A percentile compares a stretch with the other conserved stretches of the same genome.
Evolutionary conservation across 2,113 vertebrate species (phyloP).

Genomic region (Trichechus manatus): DNA sequence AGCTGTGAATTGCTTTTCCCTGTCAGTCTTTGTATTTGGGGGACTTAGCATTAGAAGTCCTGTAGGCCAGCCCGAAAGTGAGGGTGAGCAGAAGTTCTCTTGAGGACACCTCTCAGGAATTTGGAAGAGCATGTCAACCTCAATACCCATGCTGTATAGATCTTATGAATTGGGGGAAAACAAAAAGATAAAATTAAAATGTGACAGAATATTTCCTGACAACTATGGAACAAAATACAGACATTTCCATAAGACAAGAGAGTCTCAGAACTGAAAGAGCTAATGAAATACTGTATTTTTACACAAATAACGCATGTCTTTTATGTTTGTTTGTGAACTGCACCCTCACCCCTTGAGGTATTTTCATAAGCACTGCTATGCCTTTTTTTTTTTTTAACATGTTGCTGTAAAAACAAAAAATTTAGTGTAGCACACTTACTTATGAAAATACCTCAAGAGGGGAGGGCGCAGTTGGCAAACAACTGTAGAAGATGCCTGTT

Average conservation of each 20-base stretch:
- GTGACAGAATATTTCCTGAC: neutral
- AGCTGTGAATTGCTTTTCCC: neutral
- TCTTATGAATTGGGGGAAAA: neutral
- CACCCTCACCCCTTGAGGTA: too few relatives aligned
- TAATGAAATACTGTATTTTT: neutral
- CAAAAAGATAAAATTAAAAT: slow-evolving; percentile 45
- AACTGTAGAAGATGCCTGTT: too few relatives aligned
- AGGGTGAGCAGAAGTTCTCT: neutral
- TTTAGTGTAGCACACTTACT: too few relatives aligned
- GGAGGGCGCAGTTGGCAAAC: too few relatives aligned
- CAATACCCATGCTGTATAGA: neutral
- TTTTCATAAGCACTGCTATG: too few relatives aligned
- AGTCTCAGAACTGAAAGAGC: neutral
- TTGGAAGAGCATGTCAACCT: neutral
- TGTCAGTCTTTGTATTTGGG: neutral
- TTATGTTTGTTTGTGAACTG: too few relatives aligned
- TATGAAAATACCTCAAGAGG: too few relatives aligned
- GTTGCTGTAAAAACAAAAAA: too few relatives aligned
- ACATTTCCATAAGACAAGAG: neutral
- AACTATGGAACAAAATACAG: neutral
- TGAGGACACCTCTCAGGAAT: neutral
- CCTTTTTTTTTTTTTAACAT: too few relatives aligned
- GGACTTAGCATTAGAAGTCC: neutral
- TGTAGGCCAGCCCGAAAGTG: neutral
- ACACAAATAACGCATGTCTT: too few relatives aligned